Base-by-base conservation (phyloP, 2,797 vertebrate species). In the Chloroceryle inda region DNA sequence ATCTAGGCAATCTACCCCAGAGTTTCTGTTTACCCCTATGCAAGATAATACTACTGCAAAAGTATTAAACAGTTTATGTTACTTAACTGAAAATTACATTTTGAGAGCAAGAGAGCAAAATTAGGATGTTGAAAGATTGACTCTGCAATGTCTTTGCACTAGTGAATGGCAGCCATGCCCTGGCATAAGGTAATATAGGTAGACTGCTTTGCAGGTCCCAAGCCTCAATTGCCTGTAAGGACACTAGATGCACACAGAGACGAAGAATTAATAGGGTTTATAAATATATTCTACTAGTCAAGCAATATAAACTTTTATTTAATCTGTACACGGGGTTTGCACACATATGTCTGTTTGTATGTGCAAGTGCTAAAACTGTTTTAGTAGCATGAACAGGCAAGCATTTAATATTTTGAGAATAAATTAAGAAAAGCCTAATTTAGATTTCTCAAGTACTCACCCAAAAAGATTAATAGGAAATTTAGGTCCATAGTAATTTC, bases 11-110 rank as follows among this genome's bases (percentile, higher is more conserved):
- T 64, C 31, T 78, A 88, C 11, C 21, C 9, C 3, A 19, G 21
- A 75, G 13, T 40, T 91, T 84, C 38, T 93, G 24, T 74, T 94
- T 90, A 67, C 33, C 27, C 18, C 8, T n/a, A 18, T 62, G 22
- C 9, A 79, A 88, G 27, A 58, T 73, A 87, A 85, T 35, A 13
- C 2, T 73, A 49, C 66, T 45, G 38, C 55, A 89, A 84, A 50
- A 20, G 45, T 35, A 61, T 27, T 44, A 92, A 79, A 9, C 10
- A 79, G 33, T 44, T 86, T 81, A 58, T 76, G 59, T 74, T 84
- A 72, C 86, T 84, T 61, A 92, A 33, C 71, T 84, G 59, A 91
- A 95, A 92, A 87, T 66, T 66, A 38, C 22, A 47, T 78, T 92
- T 86, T 64, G 40, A 55, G 20, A n/a, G 42, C 49, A 85, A 62